These are phyloP conservation scores for Chrysocyon brachyurus DNA, from an alignment of 2,797 vertebrate species.

Conservation along the genomic window DNA sequence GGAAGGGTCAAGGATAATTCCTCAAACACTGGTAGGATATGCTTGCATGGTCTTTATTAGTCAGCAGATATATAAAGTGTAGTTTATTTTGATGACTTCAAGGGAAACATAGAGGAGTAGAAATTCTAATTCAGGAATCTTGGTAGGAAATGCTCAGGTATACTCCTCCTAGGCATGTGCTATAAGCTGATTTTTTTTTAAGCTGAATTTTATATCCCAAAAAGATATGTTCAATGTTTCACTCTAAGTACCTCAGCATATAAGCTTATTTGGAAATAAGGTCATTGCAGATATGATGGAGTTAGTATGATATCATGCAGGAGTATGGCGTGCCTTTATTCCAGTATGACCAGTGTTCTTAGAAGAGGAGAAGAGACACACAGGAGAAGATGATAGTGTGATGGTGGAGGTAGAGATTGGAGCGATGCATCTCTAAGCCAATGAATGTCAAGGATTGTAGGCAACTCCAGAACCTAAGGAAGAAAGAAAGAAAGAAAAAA, in stretches of 20 bases:
- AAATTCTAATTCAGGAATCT: not conserved
- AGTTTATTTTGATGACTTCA: not conserved
- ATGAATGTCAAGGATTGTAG: not conserved
- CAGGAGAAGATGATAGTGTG: not conserved
- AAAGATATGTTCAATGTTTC: not conserved
- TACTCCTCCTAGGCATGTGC: conserved; percentile 12
- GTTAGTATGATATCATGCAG: not conserved
- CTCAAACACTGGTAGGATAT: not conserved
- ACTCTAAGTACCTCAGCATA: not conserved
- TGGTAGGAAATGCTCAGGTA: conserved; percentile 40
- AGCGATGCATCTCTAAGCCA: not conserved
- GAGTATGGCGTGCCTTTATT: not conserved
- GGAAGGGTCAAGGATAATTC: not conserved
- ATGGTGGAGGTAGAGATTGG: not conserved
- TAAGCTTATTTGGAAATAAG: not conserved
- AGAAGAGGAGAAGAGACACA: not conserved
- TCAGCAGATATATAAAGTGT: not conserved
- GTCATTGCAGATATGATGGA: not conserved
- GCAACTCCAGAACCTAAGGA: not conserved
- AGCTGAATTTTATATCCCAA: not conserved
- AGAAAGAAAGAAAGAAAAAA: not conserved
- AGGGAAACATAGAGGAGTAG: not conserved
- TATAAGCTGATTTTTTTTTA: not conserved
- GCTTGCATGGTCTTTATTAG: not conserved
- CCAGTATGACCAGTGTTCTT: not conserved